Conservation (phyloP, 1,140 invertebrate genomes). For the Charaxes varanes region DNA sequence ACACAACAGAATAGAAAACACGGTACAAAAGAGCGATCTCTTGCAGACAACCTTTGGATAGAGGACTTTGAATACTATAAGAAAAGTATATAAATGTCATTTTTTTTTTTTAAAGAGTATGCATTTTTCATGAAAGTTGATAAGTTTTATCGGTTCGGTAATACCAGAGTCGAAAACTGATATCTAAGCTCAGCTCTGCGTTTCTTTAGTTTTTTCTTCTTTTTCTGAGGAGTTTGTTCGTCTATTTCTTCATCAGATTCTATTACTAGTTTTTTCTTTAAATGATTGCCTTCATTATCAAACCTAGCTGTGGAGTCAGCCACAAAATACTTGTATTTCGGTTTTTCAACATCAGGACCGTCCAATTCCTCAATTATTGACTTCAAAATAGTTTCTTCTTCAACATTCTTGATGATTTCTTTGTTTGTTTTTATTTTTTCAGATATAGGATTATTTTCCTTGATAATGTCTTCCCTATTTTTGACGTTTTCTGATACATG, state of each 20-base stretch:
- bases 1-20: no score
- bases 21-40: no score
- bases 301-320: constrained; percentile 14
- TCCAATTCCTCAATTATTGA: constrained; percentile 57
- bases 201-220: constrained; percentile 52
- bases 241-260: constrained; percentile 71
- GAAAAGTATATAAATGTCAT: no score
- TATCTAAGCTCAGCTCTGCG: constrained; percentile 50
- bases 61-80: no score
- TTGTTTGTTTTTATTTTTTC: constrained; percentile 4
- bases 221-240: constrained; percentile 31
- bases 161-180: no score
- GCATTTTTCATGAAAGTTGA: no score
- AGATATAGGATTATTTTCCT: constrained; percentile 1
- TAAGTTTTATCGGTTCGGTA: no score
- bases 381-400: constrained; percentile 33
- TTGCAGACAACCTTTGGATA: no score
- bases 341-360: constrained; percentile 40
- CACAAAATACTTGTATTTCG: constrained; percentile 48
- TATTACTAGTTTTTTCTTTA: constrained; percentile 57
- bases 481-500: neutral
- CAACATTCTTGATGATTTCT: constrained; percentile 1
- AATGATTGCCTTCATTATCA: constrained; percentile 23
- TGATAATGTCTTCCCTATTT: no score
- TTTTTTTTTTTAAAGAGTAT: no score